Conservation (phyloP, 2,797 vertebrate species). For the Limosa lapponica region DNA sequence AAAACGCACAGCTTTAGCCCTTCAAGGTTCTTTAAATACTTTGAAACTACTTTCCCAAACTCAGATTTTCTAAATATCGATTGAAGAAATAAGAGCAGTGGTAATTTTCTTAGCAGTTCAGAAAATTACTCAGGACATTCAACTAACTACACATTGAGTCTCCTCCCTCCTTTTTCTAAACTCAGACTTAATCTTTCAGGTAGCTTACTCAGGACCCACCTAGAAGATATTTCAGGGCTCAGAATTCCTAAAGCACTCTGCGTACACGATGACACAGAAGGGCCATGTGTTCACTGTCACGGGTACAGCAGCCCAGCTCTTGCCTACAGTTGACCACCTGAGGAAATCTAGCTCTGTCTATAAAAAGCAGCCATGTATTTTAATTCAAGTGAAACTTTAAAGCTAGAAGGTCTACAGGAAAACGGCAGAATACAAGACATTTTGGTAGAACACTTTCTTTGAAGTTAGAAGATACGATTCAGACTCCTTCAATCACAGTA, state of each 20-base stretch:
- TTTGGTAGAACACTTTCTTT: background rate
- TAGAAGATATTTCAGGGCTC: background rate
- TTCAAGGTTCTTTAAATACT: background rate
- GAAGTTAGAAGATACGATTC: background rate
- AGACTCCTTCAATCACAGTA: background rate
- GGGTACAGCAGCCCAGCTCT: background rate
- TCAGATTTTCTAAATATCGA: background rate
- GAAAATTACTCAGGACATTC: background rate
- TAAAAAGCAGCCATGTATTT: background rate
- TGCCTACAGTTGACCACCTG: background rate
- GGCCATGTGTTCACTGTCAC: fast-evolving
- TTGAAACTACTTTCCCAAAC: background rate
- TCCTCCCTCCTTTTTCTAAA: background rate
- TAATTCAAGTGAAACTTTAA: background rate
- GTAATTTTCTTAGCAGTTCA: background rate
- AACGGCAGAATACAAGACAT: background rate
- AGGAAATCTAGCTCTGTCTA: background rate
- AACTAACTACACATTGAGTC: background rate
- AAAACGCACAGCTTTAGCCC: background rate
- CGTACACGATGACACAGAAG: background rate
- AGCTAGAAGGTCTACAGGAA: background rate
- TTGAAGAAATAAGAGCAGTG: background rate
- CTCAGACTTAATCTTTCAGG: background rate
- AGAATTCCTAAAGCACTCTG: background rate
- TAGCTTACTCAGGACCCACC: background rate